These are phyloP conservation scores for Dynastes grantii DNA, from an alignment of 2,888 invertebrate species.

Conservation along the genomic window DNA sequence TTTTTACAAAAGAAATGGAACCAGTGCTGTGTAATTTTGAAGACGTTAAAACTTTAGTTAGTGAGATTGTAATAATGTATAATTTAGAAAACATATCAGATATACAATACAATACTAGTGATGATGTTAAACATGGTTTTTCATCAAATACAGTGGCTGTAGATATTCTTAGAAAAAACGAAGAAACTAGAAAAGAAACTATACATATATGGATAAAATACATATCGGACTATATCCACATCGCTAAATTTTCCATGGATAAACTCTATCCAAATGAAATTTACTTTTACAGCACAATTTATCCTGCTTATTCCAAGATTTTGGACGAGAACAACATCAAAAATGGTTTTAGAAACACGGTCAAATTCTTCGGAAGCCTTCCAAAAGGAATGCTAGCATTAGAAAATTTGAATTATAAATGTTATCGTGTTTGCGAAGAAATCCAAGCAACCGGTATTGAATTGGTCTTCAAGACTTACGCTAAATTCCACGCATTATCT, in stretches of 20 bases:
- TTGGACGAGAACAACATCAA: conserved; percentile 32
- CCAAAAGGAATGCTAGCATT: conserved; percentile 35
- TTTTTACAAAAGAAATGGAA: neutral
- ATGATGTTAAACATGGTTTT: conserved; percentile 5
- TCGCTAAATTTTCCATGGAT: conserved; percentile 15
- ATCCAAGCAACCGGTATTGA: conserved; percentile 32
- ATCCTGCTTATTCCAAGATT: conserved; percentile 39
- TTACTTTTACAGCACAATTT: conserved; percentile 46
- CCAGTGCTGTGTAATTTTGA: neutral
- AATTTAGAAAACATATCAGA: neutral
- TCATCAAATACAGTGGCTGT: conserved; percentile 3
- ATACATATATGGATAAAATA: conserved; percentile 12
- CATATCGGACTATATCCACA: conserved; percentile 9
- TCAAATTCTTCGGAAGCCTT: conserved; percentile 46
- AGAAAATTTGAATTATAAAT: conserved; percentile 45
- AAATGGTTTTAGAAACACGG: conserved; percentile 30
- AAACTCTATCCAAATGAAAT: conserved; percentile 48
- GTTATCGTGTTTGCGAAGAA: conserved; percentile 46
- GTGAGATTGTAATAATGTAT: conserved; percentile 8
- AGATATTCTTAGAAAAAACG: neutral
- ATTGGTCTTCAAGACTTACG: conserved; percentile 45
- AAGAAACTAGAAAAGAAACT: neutral
- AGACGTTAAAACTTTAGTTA: conserved; percentile 1
- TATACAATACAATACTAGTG: neutral
- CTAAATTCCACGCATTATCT: conserved; percentile 48